phyloP scores from a whole-genome alignment of 1,140 invertebrate genomes.

The Arion vulgaris region DNA sequence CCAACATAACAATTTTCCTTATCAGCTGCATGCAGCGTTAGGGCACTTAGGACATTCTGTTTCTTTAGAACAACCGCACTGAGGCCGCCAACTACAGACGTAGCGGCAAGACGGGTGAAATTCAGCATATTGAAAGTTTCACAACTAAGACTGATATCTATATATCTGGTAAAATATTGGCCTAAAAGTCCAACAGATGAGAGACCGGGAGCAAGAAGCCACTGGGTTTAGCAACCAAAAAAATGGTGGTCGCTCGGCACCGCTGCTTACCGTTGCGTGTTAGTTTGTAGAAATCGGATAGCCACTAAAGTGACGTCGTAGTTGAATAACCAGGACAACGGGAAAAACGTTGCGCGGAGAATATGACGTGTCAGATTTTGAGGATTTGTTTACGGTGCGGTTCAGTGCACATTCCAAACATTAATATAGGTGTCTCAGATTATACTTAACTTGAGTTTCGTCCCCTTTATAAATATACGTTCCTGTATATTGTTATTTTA shows the following conservation, averaged over 20 bases:
- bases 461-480: too few species aligned
- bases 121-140: not conserved
- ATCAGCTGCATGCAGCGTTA: conserved; percentile 28
- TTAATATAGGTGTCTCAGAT: not conserved
- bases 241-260: conserved; percentile 35
- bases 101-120: conserved; percentile 14
- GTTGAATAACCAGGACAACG: conserved; percentile 22
- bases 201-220: conserved; percentile 12
- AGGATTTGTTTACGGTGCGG: not conserved
- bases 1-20: conserved; percentile 35
- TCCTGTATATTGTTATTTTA: too few species aligned
- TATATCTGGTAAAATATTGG: not conserved
- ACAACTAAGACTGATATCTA: not conserved
- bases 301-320: conserved; percentile 31
- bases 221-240: conserved; percentile 24
- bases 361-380: not conserved
- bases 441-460: not conserved
- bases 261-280: conserved; percentile 23
- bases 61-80: conserved; percentile 6
- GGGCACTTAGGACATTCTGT: conserved; percentile 5
- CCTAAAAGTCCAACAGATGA: conserved; percentile 29
- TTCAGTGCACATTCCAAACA: not conserved
- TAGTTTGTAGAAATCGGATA: conserved; percentile 23
- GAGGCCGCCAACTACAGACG: conserved; percentile 17
- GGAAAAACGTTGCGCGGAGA: not conserved